A percentile compares a stretch with the other conserved stretches of the same genome.
phyloP scores from a whole-genome alignment of 2,113 vertebrate genomes.

The Sterrhoptilus dennistouni region DNA sequence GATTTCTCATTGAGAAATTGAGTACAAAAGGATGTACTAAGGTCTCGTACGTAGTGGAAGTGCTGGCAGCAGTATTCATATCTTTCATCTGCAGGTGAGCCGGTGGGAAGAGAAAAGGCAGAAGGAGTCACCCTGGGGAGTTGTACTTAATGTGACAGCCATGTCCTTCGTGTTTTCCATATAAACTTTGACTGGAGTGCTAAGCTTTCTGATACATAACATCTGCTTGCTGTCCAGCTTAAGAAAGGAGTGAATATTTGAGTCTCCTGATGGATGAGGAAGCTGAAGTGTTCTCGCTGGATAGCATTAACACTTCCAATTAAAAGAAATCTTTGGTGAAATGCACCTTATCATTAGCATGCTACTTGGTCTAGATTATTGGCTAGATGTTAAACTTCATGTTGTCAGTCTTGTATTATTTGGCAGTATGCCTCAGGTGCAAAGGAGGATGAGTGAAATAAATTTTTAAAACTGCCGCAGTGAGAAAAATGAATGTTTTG shows the following conservation, averaged over 20 bases:
- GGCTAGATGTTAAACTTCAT: background rate
- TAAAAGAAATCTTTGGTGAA: background rate
- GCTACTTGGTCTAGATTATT: background rate
- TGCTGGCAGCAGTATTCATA: background rate
- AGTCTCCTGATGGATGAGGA: background rate
- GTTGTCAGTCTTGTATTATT: background rate
- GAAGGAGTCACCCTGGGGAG: background rate
- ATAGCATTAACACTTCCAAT: background rate
- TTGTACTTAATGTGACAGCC: background rate
- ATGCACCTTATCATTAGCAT: background rate
- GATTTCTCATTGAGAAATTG: background rate
- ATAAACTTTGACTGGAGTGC: background rate
- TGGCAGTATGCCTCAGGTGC: background rate
- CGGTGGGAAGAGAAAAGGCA: background rate
- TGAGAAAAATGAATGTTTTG: background rate
- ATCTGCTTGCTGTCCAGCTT: background rate
- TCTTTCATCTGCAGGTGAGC: background rate
- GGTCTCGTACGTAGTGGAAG: background rate
- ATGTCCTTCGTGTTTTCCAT: accelerated
- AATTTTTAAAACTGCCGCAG: background rate
- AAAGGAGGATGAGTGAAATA: background rate
- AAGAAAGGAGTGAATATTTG: background rate
- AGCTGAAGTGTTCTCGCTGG: background rate
- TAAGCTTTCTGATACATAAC: background rate
- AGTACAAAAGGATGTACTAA: background rate